These are phyloP conservation scores for Halcyon chelicuti DNA, from an alignment of 2,797 vertebrate genomes.

Conservation along the genomic window DNA sequence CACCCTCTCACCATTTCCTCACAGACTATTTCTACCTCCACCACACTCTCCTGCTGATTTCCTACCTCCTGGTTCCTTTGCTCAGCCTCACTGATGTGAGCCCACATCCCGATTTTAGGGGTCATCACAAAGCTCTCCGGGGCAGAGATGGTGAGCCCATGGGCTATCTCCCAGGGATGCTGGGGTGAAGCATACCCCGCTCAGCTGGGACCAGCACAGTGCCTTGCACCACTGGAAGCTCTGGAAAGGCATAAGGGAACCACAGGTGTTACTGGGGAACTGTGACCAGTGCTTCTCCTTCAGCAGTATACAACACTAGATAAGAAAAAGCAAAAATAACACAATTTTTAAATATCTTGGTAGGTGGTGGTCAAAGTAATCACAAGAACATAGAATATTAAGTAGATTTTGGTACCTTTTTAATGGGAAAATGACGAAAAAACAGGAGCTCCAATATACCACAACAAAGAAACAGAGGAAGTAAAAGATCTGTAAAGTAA, in stretches of 20 bases:
- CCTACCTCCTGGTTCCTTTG: neutral
- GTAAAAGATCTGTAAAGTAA: constrained; percentile 24
- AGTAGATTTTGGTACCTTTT: constrained; percentile 19
- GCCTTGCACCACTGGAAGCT: neutral
- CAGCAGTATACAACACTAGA: neutral
- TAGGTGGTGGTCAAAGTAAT: neutral
- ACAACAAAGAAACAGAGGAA: constrained; percentile 37
- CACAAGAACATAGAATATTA: constrained; percentile 21
- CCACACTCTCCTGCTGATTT: neutral
- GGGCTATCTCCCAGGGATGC: neutral
- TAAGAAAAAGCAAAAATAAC: neutral
- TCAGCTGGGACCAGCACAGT: neutral
- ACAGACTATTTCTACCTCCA: neutral
- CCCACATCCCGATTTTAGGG: neutral
- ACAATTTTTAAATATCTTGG: neutral
- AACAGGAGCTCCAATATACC: neutral
- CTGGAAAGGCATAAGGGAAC: neutral
- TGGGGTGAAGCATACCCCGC: neutral
- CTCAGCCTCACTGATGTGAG: neutral
- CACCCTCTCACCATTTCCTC: neutral
- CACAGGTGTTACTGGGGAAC: neutral
- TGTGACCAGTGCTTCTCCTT: neutral
- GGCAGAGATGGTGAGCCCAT: neutral
- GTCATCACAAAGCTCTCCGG: neutral
- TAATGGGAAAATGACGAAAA: constrained; percentile 38